Conservation (phyloP, 2,888 invertebrate species). For the Lysandra bellargus region DNA sequence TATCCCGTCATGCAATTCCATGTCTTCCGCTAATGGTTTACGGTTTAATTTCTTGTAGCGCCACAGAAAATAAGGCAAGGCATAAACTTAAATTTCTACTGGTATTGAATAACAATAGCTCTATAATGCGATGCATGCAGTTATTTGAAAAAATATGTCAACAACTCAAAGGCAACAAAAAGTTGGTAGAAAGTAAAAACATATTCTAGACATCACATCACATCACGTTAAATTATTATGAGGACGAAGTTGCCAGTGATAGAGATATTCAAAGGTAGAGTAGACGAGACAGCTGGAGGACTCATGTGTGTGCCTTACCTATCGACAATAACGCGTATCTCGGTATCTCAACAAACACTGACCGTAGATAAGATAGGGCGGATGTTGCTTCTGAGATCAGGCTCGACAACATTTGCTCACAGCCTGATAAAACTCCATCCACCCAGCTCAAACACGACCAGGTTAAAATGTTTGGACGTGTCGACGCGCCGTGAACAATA, state of each 20-base stretch:
- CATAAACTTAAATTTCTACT: background rate
- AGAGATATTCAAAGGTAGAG: background rate
- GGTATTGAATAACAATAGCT: background rate
- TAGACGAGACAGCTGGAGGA: background rate
- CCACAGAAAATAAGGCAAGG: slow-evolving; percentile 8
- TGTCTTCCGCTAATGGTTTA: background rate
- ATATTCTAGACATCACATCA: background rate
- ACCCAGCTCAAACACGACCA: slow-evolving; percentile 41
- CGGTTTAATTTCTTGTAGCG: background rate
- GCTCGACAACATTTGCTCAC: slow-evolving; percentile 46
- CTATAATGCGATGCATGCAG: background rate
- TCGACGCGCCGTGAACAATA: slow-evolving; percentile 22
- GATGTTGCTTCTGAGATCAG: slow-evolving; percentile 60
- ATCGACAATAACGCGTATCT: slow-evolving; percentile 53
- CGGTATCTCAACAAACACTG: slow-evolving; percentile 70
- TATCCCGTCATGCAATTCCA: background rate
- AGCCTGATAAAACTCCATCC: slow-evolving; percentile 40
- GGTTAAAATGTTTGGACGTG: slow-evolving; percentile 29
- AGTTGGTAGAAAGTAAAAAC: background rate
- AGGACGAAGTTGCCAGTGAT: background rate
- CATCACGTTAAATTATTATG: background rate
- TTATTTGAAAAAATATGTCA: background rate
- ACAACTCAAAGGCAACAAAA: background rate
- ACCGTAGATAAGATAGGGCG: slow-evolving; percentile 77
- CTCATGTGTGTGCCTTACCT: slow-evolving; percentile 17